Evolutionary conservation across 1,140 invertebrate species (phyloP), one percentile per base, ranked within the genome.

Genomic region (Sweltsa coloradensis): DNA sequence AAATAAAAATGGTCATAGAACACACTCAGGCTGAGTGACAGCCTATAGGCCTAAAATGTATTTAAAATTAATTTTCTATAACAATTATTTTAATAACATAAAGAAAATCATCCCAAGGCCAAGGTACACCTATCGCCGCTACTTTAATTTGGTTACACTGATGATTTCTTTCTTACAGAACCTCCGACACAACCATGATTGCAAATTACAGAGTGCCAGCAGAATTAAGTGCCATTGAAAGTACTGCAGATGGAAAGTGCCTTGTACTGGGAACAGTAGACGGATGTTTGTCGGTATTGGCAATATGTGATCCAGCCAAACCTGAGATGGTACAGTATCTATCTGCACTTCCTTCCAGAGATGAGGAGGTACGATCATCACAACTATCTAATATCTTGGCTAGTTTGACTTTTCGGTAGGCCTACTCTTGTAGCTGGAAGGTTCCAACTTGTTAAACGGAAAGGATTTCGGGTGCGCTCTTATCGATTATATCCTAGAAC

Each of bases 191-290:
- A 1, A 75, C 83, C 59, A 83, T 89, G 73, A 82, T 97, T 52
- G 91, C 91, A 18, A 93, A 96, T 66, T 97, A 89, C 60, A 73
- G 89, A 53, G 82, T 94, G 1, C 88, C 89, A 57, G 90, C 92
- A 3, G 92, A 96, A 68, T 70, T 95, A 39, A 92, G 82, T 50
- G 83, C 85, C 1, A 81, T 92, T 29, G 81, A 83, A 50, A 85
- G 83, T 52, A 88, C 85, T 5, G 76, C 78, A 34, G 86, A 89
- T 60, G 87, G 91, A 5, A 55, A 81, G 68, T 57, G 82, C 75
- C 36, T 96, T 24, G 85, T 93, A 2, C 69, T 97, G 19, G 91
- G 90, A 0, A 92, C 89, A 0, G 83, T 94, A 5, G 92, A 97
- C 62, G 93, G 93, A 5, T 94, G 90, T 60, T 73, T 97, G 26